Conservation (phyloP, 2,888 invertebrate genomes). For the Mimachlamys varia region DNA sequence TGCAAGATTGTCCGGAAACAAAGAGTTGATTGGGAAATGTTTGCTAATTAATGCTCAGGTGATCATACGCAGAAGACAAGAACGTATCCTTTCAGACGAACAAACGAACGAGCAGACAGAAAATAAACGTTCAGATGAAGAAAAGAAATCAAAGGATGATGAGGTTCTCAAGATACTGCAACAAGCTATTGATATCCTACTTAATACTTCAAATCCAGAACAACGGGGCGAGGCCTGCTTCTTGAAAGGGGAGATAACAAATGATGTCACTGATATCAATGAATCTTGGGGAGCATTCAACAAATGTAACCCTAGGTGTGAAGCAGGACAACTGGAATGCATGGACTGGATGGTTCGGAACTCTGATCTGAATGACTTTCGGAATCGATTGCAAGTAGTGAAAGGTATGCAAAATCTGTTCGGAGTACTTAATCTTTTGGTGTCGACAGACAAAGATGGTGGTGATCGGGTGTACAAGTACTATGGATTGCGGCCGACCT, state of each 20-base stretch:
- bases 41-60: slow-evolving; percentile 59
- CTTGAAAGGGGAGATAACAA: slow-evolving; percentile 46
- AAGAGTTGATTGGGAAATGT: slow-evolving; percentile 60
- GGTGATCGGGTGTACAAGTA: slow-evolving; percentile 56
- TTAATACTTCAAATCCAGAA: slow-evolving; percentile 8
- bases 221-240: slow-evolving; percentile 43
- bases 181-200: slow-evolving; percentile 53
- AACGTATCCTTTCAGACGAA: slow-evolving; percentile 36
- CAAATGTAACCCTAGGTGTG: slow-evolving; percentile 58
- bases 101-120: slow-evolving; percentile 22
- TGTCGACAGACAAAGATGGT: slow-evolving; percentile 51
- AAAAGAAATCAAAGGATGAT: not conserved
- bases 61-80: slow-evolving; percentile 49
- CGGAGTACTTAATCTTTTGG: slow-evolving; percentile 53
- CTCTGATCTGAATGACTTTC: slow-evolving; percentile 34
- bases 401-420: slow-evolving; percentile 60
- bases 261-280: slow-evolving; percentile 48
- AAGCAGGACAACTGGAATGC: slow-evolving; percentile 64
- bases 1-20: slow-evolving; percentile 58
- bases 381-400: slow-evolving; percentile 48
- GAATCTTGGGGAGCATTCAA: slow-evolving; percentile 60
- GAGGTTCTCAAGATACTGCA: slow-evolving; percentile 47
- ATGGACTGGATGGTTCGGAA: slow-evolving; percentile 58
- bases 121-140: slow-evolving; percentile 29
- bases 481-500: slow-evolving; percentile 60